phyloP scores from a whole-genome alignment of 2,113 vertebrate species.

The Maccullochella peelii region DNA sequence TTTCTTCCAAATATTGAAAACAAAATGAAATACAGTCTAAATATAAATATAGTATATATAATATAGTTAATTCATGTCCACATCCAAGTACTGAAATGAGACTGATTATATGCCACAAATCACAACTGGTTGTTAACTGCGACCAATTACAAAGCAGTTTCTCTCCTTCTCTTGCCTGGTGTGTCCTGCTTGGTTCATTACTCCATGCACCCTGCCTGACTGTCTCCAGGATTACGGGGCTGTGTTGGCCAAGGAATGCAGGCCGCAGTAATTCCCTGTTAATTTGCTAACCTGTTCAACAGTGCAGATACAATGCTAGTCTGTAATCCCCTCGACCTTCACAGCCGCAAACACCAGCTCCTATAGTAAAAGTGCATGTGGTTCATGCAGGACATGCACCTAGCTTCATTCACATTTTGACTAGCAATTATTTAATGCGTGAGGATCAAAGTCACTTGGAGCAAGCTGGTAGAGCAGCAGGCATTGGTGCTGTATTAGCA shows the following conservation, averaged over 20 bases:
- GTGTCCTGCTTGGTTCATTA: slow-evolving; percentile 44
- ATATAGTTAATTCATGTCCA: not conserved
- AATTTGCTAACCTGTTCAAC: slow-evolving; percentile 84
- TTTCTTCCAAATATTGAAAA: not conserved
- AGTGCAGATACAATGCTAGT: slow-evolving; percentile 71
- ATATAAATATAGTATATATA: too few relatives aligned
- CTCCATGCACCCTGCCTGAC: slow-evolving; percentile 45
- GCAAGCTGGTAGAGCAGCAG: slow-evolving; percentile 18
- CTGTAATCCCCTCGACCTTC: slow-evolving; percentile 66
- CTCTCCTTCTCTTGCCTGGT: slow-evolving; percentile 18
- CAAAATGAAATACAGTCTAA: not conserved
- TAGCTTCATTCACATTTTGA: slow-evolving; percentile 40
- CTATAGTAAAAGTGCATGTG: slow-evolving; percentile 45
- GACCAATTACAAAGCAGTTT: slow-evolving; percentile 10
- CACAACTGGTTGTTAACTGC: not conserved
- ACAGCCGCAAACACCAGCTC: slow-evolving; percentile 44
- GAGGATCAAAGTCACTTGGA: slow-evolving; percentile 21
- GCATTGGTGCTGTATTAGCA: not conserved
- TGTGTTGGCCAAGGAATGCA: slow-evolving; percentile 77
- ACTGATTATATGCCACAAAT: slow-evolving; percentile 1
- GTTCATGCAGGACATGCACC: slow-evolving; percentile 30
- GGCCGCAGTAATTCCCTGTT: slow-evolving; percentile 83
- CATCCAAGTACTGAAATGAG: not conserved
- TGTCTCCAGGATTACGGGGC: slow-evolving; percentile 74
- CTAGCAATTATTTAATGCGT: slow-evolving; percentile 36